phyloP scores from a whole-genome alignment of 2,797 vertebrate species.

The Argentina silus region DNA sequence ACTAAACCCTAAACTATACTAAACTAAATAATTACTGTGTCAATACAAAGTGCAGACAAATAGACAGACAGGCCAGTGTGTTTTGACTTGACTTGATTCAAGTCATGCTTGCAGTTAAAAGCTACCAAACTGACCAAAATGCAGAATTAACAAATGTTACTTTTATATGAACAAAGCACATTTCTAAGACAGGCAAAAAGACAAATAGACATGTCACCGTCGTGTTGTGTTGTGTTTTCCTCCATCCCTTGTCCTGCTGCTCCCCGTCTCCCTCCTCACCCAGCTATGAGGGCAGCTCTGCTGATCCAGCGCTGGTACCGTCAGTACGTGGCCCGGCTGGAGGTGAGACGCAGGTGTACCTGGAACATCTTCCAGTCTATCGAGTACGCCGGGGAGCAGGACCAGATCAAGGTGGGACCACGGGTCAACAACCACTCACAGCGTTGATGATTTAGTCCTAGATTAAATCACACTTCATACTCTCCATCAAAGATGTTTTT shows the following conservation, averaged over 20 bases:
- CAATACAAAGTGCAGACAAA: too few relatives aligned
- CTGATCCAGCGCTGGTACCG: slow-evolving; percentile 97
- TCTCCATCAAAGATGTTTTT: too few relatives aligned
- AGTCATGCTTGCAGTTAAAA: too few relatives aligned
- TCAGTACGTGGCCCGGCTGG: slow-evolving; percentile 82
- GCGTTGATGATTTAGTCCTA: neutral
- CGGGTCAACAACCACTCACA: neutral
- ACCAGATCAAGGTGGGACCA: slow-evolving; percentile 87
- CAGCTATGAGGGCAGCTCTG: slow-evolving; percentile 86
- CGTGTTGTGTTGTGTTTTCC: neutral
- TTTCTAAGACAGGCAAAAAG: neutral
- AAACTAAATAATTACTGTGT: too few relatives aligned
- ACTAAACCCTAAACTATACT: too few relatives aligned
- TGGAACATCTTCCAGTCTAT: slow-evolving; percentile 94
- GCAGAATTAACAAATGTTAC: too few relatives aligned
- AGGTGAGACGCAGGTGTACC: slow-evolving; percentile 85
- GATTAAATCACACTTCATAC: neutral
- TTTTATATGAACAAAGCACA: too few relatives aligned
- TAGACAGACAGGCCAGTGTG: too few relatives aligned
- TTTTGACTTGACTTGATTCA: too few relatives aligned
- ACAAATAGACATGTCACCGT: neutral
- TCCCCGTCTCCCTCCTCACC: slow-evolving; percentile 14
- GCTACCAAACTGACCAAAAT: too few relatives aligned
- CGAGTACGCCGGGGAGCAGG: slow-evolving; percentile 92
- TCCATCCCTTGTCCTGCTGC: neutral